Percentiles rank a stretch among this genome's conserved stretches.
Conservation (phyloP, 2,888 invertebrate genomes). For the Eupithecia inturbata region DNA sequence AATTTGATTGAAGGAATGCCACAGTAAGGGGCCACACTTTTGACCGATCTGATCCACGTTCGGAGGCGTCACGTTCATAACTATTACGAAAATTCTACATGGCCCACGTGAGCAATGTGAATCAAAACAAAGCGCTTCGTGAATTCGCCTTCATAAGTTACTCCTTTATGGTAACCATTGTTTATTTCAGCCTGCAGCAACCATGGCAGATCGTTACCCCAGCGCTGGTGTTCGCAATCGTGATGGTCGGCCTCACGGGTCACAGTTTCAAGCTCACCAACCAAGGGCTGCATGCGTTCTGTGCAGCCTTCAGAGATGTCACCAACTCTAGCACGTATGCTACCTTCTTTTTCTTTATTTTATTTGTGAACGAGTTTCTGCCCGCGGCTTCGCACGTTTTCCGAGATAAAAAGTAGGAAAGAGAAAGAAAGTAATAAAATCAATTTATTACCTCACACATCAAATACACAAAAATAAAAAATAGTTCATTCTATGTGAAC, state of each 20-base stretch:
- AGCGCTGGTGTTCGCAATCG: constrained; percentile 69
- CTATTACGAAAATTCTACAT: background rate
- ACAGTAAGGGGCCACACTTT: no score
- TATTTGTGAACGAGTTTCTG: background rate
- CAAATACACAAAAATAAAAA: no score
- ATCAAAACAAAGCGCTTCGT: background rate
- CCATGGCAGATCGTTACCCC: constrained; percentile 77
- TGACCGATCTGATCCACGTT: no score
- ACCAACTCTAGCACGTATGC: constrained; percentile 75
- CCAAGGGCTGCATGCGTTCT: constrained; percentile 70
- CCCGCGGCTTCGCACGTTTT: no score
- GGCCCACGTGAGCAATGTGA: background rate
- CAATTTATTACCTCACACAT: no score
- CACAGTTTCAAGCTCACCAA: constrained; percentile 72
- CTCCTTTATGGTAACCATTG: background rate
- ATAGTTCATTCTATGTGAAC: no score
- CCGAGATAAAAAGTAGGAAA: no score
- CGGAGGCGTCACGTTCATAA: background rate
- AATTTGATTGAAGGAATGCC: background rate
- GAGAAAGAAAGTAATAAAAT: no score
- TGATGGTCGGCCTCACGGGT: constrained; percentile 73
- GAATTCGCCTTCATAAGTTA: background rate
- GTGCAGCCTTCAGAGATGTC: constrained; percentile 65
- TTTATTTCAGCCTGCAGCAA: constrained; percentile 59
- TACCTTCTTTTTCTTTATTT: background rate